phyloP scores from a whole-genome alignment of 1,140 invertebrate species.

The Apis mellifera region Amel_HAv3.1 CM009943.2:6177001-6177500 shows the following conservation, averaged over 20 bases:
- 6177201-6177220: not conserved
- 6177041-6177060: not conserved
- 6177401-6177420: slow-evolving; percentile 41
- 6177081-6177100: not conserved
- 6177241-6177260: slow-evolving; percentile 28
- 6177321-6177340: slow-evolving; percentile 64
- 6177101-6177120: not conserved
- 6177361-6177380: slow-evolving; percentile 59
- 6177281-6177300: slow-evolving; percentile 77
- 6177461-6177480: slow-evolving; percentile 70
- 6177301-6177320: slow-evolving; percentile 76
- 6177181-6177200: too few relatives aligned
- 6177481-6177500: slow-evolving; percentile 61
- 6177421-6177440: slow-evolving; percentile 63
- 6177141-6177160: too few relatives aligned
- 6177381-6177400: slow-evolving; percentile 56
- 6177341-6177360: slow-evolving; percentile 9
- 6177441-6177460: slow-evolving; percentile 46
- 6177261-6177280: slow-evolving; percentile 62
- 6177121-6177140: not conserved
- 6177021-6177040: not conserved
- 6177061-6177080: not conserved
- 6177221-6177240: not conserved
- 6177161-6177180: not conserved
- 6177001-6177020: not conserved